Evolutionary conservation across 2,888 invertebrate genomes (phyloP).

Genomic region (Tenthredo amoena): DNA sequence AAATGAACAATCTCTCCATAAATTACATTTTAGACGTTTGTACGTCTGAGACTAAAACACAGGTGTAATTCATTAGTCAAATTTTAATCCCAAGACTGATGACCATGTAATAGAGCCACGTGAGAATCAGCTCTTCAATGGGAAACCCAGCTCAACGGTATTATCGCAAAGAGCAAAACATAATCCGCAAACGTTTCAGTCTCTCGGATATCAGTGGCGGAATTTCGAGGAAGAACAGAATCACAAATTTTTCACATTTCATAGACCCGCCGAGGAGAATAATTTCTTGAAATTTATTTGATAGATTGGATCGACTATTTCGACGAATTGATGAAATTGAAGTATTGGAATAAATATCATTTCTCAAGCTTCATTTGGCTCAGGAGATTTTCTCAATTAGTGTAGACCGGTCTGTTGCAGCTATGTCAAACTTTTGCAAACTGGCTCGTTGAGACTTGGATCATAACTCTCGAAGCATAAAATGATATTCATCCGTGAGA

Average conservation of each 20-base stretch:
- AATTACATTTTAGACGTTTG: background rate
- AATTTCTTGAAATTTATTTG: background rate
- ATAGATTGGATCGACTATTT: no score
- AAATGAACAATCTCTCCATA: background rate
- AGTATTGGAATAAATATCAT: background rate
- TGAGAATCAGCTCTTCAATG: background rate
- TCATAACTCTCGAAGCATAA: background rate
- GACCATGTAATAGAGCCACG: background rate
- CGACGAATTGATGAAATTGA: background rate
- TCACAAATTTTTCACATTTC: background rate
- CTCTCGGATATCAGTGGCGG: background rate
- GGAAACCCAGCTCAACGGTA: background rate
- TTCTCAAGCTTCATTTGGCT: background rate
- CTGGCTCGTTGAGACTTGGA: background rate
- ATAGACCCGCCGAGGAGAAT: background rate
- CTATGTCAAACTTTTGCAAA: background rate
- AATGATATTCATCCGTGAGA: background rate
- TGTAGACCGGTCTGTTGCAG: background rate
- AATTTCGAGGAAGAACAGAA: background rate
- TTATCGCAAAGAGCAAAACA: background rate
- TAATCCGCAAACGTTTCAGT: background rate
- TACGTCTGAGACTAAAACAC: background rate
- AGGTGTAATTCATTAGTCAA: conserved; percentile 27
- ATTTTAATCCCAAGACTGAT: conserved; percentile 28
- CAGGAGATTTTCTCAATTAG: background rate